Evolutionary conservation across 2,113 vertebrate genomes (phyloP).

Genomic region (Pongo pygmaeus): DNA sequence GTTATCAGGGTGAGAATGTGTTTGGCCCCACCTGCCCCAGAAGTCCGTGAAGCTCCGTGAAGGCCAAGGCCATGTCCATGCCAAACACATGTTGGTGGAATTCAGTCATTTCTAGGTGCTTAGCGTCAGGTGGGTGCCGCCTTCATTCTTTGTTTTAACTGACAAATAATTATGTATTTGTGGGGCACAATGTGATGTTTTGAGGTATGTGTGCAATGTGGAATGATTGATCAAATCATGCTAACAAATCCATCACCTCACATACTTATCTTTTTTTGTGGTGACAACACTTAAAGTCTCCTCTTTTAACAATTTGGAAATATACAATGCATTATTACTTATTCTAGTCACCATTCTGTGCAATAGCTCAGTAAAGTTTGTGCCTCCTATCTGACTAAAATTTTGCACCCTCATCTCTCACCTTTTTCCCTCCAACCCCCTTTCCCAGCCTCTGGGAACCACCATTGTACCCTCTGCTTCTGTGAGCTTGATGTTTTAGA

Average conservation of each 20-base stretch:
- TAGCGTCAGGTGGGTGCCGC: neutral
- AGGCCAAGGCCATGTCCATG: no score
- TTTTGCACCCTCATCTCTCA: neutral
- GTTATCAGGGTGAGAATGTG: neutral
- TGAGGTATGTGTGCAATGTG: neutral
- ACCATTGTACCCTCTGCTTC: neutral
- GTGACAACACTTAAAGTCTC: neutral
- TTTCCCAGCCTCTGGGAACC: neutral
- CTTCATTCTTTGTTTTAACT: neutral
- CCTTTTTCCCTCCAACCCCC: neutral
- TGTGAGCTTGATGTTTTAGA: neutral
- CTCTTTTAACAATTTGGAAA: neutral
- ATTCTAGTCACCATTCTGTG: neutral
- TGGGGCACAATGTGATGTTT: neutral
- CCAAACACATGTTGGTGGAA: neutral
- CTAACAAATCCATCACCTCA: neutral
- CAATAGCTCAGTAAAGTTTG: neutral
- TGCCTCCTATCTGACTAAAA: neutral
- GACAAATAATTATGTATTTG: neutral
- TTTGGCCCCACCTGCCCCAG: neutral
- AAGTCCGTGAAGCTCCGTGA: accelerated
- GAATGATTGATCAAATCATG: neutral
- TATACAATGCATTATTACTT: neutral
- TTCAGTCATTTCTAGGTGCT: neutral
- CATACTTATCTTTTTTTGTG: neutral